Percentiles rank a stretch among this genome's conserved stretches.
Conservation (phyloP, 2,113 vertebrate species). For the Gymnocephalus cernua region DNA sequence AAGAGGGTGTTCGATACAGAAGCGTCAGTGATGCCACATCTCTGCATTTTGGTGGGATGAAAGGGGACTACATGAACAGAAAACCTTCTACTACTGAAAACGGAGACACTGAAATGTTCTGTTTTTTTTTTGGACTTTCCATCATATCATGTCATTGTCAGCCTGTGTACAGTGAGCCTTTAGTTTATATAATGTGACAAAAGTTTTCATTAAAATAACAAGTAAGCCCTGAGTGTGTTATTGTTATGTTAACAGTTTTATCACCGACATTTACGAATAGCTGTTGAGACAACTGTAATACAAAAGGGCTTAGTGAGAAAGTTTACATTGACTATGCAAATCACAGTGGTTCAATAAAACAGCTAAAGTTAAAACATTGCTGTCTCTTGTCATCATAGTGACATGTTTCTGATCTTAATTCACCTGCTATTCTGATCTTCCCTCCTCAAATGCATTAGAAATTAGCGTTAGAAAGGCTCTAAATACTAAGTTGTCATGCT, state of each 20-base stretch:
- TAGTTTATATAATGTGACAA: not conserved
- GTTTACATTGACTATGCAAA: not conserved
- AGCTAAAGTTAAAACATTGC: not conserved
- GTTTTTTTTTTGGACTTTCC: not conserved
- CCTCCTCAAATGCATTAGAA: not conserved
- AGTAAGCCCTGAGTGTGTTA: not conserved
- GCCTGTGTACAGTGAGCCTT: not conserved
- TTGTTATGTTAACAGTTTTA: not conserved
- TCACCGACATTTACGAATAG: not conserved
- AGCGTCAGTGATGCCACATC: not conserved
- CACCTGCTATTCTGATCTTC: not conserved
- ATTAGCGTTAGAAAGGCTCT: not conserved
- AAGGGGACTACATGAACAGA: not conserved
- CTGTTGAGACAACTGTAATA: not conserved
- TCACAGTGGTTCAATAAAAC: not conserved
- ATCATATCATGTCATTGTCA: not conserved
- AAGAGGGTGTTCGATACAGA: not conserved
- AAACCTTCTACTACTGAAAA: not conserved
- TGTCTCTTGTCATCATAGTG: not conserved
- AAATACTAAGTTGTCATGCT: not conserved
- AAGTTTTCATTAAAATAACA: conserved; percentile 2
- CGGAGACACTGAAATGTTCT: not conserved
- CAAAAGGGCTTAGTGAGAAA: not conserved
- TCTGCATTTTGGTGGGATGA: not conserved
- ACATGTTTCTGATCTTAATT: not conserved